A percentile compares a stretch with the other conserved stretches of the same genome.
These are phyloP conservation scores for Cryptocheilus praepositus DNA, from an alignment of 2,888 invertebrate genomes.

Conservation along the genomic window DNA sequence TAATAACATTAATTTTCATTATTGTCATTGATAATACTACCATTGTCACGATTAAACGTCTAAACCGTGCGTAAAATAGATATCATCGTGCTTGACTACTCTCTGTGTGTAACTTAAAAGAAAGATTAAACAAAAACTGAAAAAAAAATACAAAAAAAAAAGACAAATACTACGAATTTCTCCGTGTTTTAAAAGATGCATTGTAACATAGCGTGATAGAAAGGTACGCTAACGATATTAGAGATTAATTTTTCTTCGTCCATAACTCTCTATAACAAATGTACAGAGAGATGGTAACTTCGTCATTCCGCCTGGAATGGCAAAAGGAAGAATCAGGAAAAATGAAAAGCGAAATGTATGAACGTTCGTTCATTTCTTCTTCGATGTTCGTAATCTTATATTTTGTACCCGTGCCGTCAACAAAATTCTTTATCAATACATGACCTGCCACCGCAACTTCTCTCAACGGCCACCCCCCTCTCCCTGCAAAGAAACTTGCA, in stretches of 20 bases:
- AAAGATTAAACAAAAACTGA: slow-evolving; percentile 1
- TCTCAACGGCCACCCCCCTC: slow-evolving; percentile 6
- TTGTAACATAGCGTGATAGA: slow-evolving; percentile 69
- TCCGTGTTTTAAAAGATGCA: slow-evolving; percentile 57
- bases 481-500: background rate
- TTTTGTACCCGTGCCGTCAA: background rate
- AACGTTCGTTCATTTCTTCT: no score
- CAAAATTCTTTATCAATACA: background rate
- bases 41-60: slow-evolving; percentile 43
- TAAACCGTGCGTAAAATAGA: slow-evolving; percentile 36
- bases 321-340: background rate
- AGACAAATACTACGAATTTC: slow-evolving; percentile 20
- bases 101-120: slow-evolving; percentile 46
- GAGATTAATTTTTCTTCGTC: slow-evolving; percentile 44
- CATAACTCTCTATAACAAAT: slow-evolving; percentile 29
- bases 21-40: slow-evolving; percentile 26
- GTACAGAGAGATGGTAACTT: slow-evolving; percentile 9
- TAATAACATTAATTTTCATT: no score
- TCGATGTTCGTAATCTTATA: no score
- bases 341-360: no score
- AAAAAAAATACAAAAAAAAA: slow-evolving; percentile 8
- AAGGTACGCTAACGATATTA: slow-evolving; percentile 48
- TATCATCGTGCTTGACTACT: slow-evolving; percentile 50
- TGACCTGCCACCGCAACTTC: slow-evolving; percentile 1
- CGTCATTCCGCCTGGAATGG: slow-evolving; percentile 1